Evolutionary conservation across 2,888 invertebrate species (phyloP).

Genomic region (Willowsia nigromaculata): DNA sequence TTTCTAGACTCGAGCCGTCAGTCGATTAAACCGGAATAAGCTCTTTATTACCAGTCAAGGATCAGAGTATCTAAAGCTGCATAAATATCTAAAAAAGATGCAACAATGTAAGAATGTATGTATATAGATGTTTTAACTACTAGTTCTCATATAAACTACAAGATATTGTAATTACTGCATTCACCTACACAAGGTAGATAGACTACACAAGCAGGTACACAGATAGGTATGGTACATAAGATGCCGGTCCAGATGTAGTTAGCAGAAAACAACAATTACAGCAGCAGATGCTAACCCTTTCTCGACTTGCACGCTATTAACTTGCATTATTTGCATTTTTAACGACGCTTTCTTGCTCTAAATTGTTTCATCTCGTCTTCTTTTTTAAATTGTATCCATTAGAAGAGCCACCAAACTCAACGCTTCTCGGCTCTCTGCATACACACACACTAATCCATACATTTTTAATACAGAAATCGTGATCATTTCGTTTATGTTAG

Average conservation of each 20-base stretch:
- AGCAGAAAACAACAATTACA: conserved; percentile 11
- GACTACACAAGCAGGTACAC: neutral
- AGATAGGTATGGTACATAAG: neutral
- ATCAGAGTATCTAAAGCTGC: neutral
- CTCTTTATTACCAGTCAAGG: neutral
- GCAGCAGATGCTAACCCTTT: conserved; percentile 44
- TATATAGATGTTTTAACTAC: neutral
- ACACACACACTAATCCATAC: neutral
- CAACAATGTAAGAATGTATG: neutral
- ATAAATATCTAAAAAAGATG: neutral
- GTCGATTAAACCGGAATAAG: conserved; percentile 26
- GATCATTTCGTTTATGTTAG: neutral
- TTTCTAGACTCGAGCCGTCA: conserved; percentile 43
- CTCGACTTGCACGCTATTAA: conserved; percentile 27
- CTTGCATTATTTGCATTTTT: conserved; percentile 43
- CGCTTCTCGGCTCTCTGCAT: neutral
- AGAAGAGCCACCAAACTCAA: conserved; percentile 9
- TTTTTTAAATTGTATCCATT: conserved; percentile 16
- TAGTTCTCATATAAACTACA: neutral
- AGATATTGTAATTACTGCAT: conserved; percentile 6
- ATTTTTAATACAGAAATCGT: neutral
- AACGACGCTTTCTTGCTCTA: neutral
- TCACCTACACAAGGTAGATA: too few relatives aligned
- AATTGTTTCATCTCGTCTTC: conserved; percentile 21
- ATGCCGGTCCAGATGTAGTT: conserved; percentile 39